phyloP scores from a whole-genome alignment of 2,888 invertebrate genomes.

The Torymus aiolomorphi region DNA sequence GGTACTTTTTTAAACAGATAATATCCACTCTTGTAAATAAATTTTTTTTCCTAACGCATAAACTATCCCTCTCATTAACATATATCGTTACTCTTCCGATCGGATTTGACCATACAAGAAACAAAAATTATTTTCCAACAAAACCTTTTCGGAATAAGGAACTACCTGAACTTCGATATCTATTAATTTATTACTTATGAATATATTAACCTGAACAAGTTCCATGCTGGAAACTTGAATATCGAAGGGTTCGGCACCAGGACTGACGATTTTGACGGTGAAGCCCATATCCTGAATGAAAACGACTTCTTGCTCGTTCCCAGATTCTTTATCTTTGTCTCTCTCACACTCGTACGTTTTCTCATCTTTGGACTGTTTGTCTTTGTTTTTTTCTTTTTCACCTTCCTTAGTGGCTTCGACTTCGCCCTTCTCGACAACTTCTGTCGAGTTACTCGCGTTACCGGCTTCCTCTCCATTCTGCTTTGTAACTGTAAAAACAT shows the following conservation, averaged over 20 bases:
- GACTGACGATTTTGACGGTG: slow-evolving; percentile 94
- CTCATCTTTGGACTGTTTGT: slow-evolving; percentile 63
- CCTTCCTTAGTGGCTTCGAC: slow-evolving; percentile 75
- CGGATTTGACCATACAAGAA: no score
- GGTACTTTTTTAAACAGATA: no score
- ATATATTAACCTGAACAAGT: slow-evolving; percentile 82
- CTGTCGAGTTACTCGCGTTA: slow-evolving; percentile 64
- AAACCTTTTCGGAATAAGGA: no score
- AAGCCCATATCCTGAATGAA: slow-evolving; percentile 94
- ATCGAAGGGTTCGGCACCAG: slow-evolving; percentile 93
- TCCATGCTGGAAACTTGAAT: slow-evolving; percentile 99
- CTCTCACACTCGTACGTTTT: slow-evolving; percentile 65
- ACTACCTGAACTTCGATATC: no score
- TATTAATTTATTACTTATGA: not conserved
- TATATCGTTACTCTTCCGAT: no score
- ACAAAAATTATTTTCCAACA: no score
- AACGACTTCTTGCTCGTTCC: slow-evolving; percentile 86
- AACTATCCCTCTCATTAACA: no score
- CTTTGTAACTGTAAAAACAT: slow-evolving; percentile 63
- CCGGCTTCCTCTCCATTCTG: slow-evolving; percentile 65
- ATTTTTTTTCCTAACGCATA: no score
- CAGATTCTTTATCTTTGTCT: slow-evolving; percentile 69
- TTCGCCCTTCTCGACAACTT: slow-evolving; percentile 75
- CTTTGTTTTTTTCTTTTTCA: slow-evolving; percentile 69
- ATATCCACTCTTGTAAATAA: no score